Evolutionary conservation across 2,797 vertebrate genomes (phyloP).

Genomic region (Coluber constrictor): DNA sequence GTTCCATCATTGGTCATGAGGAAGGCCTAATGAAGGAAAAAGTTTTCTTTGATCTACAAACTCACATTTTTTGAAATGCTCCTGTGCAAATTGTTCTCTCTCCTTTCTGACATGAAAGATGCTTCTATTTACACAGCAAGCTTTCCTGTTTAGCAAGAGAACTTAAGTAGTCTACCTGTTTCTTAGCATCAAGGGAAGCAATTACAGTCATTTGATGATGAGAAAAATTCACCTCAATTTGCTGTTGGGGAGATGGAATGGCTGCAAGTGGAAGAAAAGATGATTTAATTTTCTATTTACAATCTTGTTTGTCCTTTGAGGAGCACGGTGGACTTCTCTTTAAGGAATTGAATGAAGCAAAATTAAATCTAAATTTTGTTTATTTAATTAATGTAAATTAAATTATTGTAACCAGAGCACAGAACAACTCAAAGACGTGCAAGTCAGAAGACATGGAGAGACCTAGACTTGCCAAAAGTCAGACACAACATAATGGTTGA

Average conservation of each 20-base stretch:
- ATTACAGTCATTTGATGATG: not conserved
- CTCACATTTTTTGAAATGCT: not conserved
- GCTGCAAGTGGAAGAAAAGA: not conserved
- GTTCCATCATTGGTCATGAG: not conserved
- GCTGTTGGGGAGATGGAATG: not conserved
- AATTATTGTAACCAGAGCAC: not conserved
- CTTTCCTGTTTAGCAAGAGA: not conserved
- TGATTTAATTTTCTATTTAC: not conserved
- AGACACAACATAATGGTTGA: not conserved
- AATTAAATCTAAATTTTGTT: not conserved
- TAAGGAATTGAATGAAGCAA: not conserved
- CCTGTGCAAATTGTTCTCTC: not conserved
- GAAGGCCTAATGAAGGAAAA: not conserved
- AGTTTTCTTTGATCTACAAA: not conserved
- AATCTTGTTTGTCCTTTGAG: not conserved
- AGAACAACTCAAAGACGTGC: not conserved
- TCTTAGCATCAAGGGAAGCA: not conserved
- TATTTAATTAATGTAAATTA: not conserved
- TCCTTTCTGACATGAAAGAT: not conserved
- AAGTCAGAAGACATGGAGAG: not conserved
- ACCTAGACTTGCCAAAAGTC: not conserved
- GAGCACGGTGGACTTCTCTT: not conserved
- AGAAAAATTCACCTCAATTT: not conserved
- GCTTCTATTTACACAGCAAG: not conserved
- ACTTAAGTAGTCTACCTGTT: not conserved